Base-by-base conservation (phyloP, 1,140 invertebrate genomes). In the Drosophila biarmipes region DNA sequence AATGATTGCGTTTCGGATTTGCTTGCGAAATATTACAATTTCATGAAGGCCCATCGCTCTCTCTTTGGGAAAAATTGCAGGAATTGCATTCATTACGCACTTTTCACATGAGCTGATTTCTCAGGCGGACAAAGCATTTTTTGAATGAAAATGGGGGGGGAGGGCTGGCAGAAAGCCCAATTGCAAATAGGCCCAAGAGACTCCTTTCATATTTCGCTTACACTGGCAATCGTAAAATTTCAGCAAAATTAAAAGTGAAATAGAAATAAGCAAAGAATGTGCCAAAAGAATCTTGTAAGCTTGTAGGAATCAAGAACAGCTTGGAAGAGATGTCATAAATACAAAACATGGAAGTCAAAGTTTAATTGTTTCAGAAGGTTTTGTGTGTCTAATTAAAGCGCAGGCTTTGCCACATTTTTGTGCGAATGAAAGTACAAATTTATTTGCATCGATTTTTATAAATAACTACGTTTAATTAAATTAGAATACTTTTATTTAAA, bases 1-100 rank as follows among this genome's bases (percentile, higher is more conserved):
- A 64, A 52, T 51, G 35, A 66, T 40, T 52, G 24, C 31, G 24
- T 62, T 64, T 64, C 42, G 61, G 61, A 63, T 58, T 62, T 66
- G 37, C 14, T 40, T 40, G 49, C 49, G 14, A 34, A 62, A 54
- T 42, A 67, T 49, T 42, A 67, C 58, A 31, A 48, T 67, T 52
- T 64, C 58, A 43, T 15, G 45, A n/a, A 34, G 29, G 15, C 29
- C 4, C 48, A n/a, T 31, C 5, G 4, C 6, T 21, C 27, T 0
- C 7, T 17, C 38, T 40, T 45, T 59, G 14, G 24, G 4, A 31
- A 29, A 21, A 56, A 49, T 53, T 53, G 11, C 46, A 53, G 46
- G 38, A 67, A 68, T 68, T 66, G 64, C 61, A 68, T 68, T 68
- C 61, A 68, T 43, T 53, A 66, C 38, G 46, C 64, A 68, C 64